These are phyloP conservation scores for Sternotherus odoratus DNA, from an alignment of 2,797 vertebrate species.

Conservation along the genomic window DNA sequence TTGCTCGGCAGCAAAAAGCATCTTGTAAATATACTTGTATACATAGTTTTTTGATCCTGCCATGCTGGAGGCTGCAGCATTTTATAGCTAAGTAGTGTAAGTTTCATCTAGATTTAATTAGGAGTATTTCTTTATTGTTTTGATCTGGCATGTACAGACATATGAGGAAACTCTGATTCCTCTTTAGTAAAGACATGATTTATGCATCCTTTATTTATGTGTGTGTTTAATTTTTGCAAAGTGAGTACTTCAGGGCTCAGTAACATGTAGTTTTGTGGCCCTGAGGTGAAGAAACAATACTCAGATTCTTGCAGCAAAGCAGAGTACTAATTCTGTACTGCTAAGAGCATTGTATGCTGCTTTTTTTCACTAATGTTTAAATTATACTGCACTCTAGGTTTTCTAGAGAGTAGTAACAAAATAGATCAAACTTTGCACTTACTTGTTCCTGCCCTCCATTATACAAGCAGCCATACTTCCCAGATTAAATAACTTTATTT, in stretches of 20 bases:
- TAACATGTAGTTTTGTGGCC: conserved; percentile 25
- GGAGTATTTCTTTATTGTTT: conserved; percentile 34
- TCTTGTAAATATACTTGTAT: conserved; percentile 41
- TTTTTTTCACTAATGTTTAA: conserved; percentile 41
- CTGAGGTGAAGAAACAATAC: not conserved
- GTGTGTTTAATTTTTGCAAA: conserved; percentile 11
- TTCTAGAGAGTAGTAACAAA: conserved; percentile 40
- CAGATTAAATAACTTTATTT: conserved; percentile 31
- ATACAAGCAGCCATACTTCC: conserved; percentile 58
- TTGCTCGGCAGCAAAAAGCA: conserved; percentile 40
- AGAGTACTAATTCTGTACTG: conserved; percentile 27
- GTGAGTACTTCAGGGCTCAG: not conserved
- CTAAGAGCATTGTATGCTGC: conserved; percentile 16
- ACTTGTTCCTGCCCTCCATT: conserved; percentile 64
- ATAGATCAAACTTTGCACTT: conserved; percentile 66
- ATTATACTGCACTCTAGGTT: conserved; percentile 43
- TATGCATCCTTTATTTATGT: conserved; percentile 26
- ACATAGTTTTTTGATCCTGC: conserved; percentile 14
- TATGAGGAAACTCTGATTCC: not conserved
- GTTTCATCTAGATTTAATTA: conserved; percentile 29
- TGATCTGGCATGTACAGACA: conserved; percentile 10
- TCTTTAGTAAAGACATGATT: conserved; percentile 43
- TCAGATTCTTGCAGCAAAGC: not conserved
- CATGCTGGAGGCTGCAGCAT: conserved; percentile 54
- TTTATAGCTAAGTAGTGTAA: conserved; percentile 38